Conservation (phyloP, 2,113 vertebrate genomes). For the Recurvirostra avosetta region DNA sequence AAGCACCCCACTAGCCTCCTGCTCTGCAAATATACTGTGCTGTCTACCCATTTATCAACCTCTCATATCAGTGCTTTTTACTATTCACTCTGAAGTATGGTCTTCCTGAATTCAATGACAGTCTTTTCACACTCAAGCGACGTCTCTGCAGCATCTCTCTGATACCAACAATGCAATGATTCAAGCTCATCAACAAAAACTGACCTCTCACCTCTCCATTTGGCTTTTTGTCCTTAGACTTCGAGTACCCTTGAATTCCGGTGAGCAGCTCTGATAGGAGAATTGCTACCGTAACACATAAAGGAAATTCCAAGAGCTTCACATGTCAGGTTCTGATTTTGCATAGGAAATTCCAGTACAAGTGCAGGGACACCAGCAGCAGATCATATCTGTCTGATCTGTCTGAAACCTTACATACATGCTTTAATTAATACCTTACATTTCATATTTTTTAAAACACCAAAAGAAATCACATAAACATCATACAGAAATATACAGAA, state of each 20-base stretch:
- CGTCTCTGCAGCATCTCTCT: neutral
- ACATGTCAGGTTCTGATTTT: neutral
- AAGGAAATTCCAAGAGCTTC: neutral
- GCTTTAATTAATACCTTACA: neutral
- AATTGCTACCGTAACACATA: neutral
- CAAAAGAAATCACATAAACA: neutral
- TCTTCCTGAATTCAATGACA: neutral
- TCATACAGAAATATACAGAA: neutral
- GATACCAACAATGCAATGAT: neutral
- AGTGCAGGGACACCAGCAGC: neutral
- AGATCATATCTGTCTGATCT: neutral
- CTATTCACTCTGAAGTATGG: neutral
- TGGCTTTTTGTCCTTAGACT: neutral
- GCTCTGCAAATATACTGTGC: neutral
- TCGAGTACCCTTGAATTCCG: neutral
- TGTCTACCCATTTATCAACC: neutral
- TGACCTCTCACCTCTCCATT: neutral
- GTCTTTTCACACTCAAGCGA: neutral
- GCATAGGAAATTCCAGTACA: neutral
- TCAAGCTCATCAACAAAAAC: neutral
- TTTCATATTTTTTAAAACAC: neutral
- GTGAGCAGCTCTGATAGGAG: neutral
- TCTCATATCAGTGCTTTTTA: neutral
- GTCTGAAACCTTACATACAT: neutral
- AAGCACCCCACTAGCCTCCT: neutral